These are phyloP conservation scores for Maconellicoccus hirsutus DNA, from an alignment of 1,140 invertebrate species.

Conservation along the genomic window DNA sequence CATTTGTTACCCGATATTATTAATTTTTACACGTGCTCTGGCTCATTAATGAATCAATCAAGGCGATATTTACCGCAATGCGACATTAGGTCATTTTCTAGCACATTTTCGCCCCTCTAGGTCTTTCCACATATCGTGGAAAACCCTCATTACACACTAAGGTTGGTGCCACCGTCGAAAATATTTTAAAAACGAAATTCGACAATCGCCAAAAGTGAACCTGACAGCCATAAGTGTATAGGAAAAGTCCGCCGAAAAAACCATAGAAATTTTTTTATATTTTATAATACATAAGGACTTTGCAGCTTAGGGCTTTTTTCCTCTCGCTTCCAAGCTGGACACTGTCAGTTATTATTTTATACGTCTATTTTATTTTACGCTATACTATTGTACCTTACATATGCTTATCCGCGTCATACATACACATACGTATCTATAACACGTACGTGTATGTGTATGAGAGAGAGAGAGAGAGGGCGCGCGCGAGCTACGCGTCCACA, in stretches of 20 bases:
- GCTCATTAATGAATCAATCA: neutral
- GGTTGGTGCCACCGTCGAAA: no score
- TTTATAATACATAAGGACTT: conserved; percentile 5
- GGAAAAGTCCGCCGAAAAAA: neutral
- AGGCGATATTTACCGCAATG: no score
- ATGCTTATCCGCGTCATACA: neutral
- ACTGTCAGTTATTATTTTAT: conserved; percentile 19
- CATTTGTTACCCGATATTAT: neutral
- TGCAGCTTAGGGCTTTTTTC: neutral
- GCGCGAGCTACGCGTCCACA: neutral
- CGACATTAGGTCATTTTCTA: no score
- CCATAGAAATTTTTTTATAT: neutral
- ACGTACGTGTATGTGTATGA: no score
- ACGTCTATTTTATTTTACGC: conserved; percentile 15
- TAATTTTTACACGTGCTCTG: neutral
- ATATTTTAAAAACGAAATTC: no score
- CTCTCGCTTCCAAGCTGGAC: neutral
- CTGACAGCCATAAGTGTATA: neutral
- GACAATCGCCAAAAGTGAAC: no score
- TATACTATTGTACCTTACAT: conserved; percentile 12
- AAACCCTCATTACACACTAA: no score
- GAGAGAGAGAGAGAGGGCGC: no score
- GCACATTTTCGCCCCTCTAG: no score
- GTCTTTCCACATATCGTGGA: no score
- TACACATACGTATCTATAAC: neutral